Conservation (phyloP, 2,797 vertebrate species). For the Neopelma chrysocephalum region DNA sequence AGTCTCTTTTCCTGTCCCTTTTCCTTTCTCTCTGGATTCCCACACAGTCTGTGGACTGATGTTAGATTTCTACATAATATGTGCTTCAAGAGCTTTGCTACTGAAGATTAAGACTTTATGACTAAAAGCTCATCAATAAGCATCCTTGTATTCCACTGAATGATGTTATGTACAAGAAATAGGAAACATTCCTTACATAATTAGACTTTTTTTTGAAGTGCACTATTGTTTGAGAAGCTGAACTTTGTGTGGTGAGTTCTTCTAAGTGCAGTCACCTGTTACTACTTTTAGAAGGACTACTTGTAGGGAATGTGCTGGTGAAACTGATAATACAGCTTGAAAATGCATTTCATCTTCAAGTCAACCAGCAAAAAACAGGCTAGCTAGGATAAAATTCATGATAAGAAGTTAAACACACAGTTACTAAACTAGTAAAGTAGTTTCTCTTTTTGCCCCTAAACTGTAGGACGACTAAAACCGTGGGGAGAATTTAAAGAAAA, state of each 20-base stretch:
- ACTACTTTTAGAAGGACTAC: not conserved
- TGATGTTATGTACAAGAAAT: not conserved
- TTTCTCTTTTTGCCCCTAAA: not conserved
- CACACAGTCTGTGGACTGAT: not conserved
- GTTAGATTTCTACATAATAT: not conserved
- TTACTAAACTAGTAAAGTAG: not conserved
- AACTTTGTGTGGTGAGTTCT: not conserved
- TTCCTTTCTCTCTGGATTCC: not conserved
- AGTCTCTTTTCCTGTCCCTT: not conserved
- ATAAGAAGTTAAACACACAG: not conserved
- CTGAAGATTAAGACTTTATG: not conserved
- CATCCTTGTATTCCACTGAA: not conserved
- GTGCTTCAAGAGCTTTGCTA: not conserved
- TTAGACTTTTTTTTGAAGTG: not conserved
- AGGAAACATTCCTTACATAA: not conserved
- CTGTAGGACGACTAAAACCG: constrained; percentile 88
- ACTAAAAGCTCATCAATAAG: not conserved
- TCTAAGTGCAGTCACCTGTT: not conserved
- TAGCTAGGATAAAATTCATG: not conserved
- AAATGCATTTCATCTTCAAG: not conserved
- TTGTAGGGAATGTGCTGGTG: not conserved
- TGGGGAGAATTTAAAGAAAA: constrained; percentile 84
- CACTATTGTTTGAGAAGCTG: not conserved
- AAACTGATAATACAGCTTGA: not conserved
- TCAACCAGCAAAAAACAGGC: not conserved